A percentile compares a stretch with the other conserved stretches of the same genome.
These are phyloP conservation scores for Hypsopygia costalis DNA, from an alignment of 2,888 invertebrate species.

Conservation along the genomic window DNA sequence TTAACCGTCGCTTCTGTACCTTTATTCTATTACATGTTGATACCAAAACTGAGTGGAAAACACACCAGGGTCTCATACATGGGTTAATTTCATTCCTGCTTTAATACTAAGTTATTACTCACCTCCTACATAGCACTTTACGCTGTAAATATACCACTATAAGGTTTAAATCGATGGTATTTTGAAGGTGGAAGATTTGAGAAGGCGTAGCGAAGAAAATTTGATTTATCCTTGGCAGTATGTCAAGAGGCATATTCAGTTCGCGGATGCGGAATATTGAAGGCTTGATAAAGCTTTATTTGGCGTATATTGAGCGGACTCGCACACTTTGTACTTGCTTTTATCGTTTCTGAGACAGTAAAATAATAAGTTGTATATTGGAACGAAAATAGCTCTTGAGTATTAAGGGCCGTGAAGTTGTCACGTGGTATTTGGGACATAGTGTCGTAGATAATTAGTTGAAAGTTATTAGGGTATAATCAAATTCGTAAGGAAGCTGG, in stretches of 20 bases:
- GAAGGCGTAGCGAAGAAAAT: conserved; percentile 37
- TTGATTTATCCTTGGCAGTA: conserved; percentile 69
- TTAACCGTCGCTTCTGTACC: not conserved
- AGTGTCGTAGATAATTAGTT: not conserved
- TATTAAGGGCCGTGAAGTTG: not conserved
- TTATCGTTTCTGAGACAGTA: conserved; percentile 26
- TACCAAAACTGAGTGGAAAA: not conserved
- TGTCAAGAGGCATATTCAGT: conserved; percentile 62
- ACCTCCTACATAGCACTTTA: not conserved
- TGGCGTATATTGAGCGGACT: conserved; percentile 55
- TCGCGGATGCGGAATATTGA: conserved; percentile 56
- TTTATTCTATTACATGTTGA: conserved; percentile 3
- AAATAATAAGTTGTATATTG: conserved; percentile 13
- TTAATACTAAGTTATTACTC: not conserved
- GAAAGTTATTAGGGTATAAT: no score
- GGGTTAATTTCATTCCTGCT: conserved; percentile 4
- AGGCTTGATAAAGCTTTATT: conserved; percentile 60
- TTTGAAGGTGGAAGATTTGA: conserved; percentile 9
- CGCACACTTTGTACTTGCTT: conserved; percentile 31
- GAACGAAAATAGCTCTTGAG: conserved; percentile 18
- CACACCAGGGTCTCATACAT: conserved; percentile 1
- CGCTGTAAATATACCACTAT: not conserved
- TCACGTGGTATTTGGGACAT: not conserved
- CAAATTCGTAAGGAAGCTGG: no score
- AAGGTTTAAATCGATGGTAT: not conserved